Evolutionary conservation across 2,888 invertebrate genomes (phyloP), one percentile per base, ranked within the genome.

Genomic region (Corbicula japonica): DNA sequence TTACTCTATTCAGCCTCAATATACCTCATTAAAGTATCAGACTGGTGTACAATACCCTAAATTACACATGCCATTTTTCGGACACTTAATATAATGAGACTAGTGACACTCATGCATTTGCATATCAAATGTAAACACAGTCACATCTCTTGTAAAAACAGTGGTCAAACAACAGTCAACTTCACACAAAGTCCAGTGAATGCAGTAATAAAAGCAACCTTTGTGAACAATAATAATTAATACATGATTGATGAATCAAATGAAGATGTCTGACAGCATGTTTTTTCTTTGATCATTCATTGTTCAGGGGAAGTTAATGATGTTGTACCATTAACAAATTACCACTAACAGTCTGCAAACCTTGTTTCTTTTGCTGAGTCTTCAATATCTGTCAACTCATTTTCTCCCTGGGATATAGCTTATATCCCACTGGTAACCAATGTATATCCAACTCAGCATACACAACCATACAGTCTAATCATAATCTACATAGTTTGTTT

Each of bases 51-150:
- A 35, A 34, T 35, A 58, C 30, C 2, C 30, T 35, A 58, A 58
- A 58, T 58, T 58, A 58, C 34, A 58, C 10, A 34, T 35, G 58
- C 38, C 58, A 34, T 38, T 23, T 21, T 58, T 38, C 58, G 6
- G 35, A 35, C 58, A 58, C n/a, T n/a, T n/a, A n/a, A n/a, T n/a
- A n/a, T n/a, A n/a, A n/a, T n/a, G n/a, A 30, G 35, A 35, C 35
- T 58, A 58, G 38, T 35, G 58, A 58, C 58, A 6, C 10, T 23
- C 58, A 58, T 58, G 35, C 54, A 54, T 54, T 65, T 35, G 26
- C 65, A 66, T 54, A 54, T 54, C 54, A 41, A 66, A 66, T 66
- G 52, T 66, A 54, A 54, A 54, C 54, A 35, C 3, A 35, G 58
- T 35, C 2, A 23, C 30, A 26, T 34, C 18, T 18, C 28, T 28